Conservation (phyloP, 2,797 vertebrate genomes). For the Adelosebastes latens region DNA sequence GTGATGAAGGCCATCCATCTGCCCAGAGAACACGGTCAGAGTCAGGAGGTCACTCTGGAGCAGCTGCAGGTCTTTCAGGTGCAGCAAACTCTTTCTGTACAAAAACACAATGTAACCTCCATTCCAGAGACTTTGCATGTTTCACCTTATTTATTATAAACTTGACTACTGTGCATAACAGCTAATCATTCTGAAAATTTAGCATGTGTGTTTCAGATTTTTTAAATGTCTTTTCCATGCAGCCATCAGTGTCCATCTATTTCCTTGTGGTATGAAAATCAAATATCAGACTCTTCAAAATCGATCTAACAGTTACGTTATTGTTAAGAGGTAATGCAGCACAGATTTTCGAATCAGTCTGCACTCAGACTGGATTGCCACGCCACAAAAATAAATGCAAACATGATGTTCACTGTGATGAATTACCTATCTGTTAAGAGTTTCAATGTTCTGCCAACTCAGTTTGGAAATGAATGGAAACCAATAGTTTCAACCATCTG, state of each 20-base stretch:
- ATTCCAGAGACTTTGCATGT: background rate
- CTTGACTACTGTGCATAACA: no score
- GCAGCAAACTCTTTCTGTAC: background rate
- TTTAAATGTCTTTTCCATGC: background rate
- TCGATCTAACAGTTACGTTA: background rate
- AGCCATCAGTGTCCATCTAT: background rate
- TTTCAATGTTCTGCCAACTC: background rate
- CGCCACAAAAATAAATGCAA: background rate
- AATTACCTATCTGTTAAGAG: background rate
- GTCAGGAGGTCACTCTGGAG: constrained; percentile 88
- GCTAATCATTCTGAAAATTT: background rate
- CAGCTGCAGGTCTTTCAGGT: constrained; percentile 90
- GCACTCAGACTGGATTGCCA: background rate
- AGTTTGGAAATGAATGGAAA: constrained; percentile 13
- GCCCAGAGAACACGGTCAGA: constrained; percentile 63
- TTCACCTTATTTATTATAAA: background rate
- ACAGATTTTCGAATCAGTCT: constrained; percentile 4
- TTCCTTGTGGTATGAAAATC: background rate
- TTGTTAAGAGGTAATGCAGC: background rate
- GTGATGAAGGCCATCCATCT: constrained; percentile 89
- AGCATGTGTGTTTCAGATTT: background rate
- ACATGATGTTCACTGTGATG: background rate
- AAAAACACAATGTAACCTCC: background rate
- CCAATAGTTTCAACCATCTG: background rate
- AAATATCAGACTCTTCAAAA: background rate